A percentile compares a stretch with the other conserved stretches of the same genome.
These are phyloP conservation scores for Leiothrix lutea DNA, from an alignment of 2,113 vertebrate species.

Conservation along the genomic window DNA sequence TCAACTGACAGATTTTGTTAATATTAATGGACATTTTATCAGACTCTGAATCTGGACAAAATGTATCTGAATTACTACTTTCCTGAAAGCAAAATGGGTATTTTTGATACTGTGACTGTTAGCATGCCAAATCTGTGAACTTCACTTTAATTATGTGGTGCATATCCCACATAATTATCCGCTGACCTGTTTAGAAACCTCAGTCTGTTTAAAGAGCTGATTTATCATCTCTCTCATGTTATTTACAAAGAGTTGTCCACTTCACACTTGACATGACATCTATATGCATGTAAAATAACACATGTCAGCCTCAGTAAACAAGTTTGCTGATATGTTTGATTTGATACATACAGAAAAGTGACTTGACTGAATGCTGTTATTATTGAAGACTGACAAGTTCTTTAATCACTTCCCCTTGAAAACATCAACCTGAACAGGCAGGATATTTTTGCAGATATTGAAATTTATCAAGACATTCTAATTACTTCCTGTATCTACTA, in stretches of 20 bases:
- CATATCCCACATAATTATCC: not conserved
- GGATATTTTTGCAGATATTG: not conserved
- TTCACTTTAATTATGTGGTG: not conserved
- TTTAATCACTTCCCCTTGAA: not conserved
- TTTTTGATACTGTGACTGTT: not conserved
- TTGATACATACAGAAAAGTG: not conserved
- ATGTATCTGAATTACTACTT: not conserved
- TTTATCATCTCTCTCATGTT: not conserved
- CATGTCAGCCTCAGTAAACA: not conserved
- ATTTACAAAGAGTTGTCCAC: not conserved
- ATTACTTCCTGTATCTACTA: not conserved
- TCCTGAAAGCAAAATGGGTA: not conserved
- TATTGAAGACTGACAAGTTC: not conserved
- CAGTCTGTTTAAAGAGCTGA: not conserved
- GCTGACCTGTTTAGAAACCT: not conserved
- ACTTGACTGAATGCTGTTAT: not conserved
- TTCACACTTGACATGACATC: not conserved
- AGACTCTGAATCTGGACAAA: not conserved
- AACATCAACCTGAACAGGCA: not conserved
- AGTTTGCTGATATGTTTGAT: not conserved
- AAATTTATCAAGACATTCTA: not conserved
- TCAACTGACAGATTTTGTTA: not conserved
- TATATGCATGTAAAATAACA: not conserved
- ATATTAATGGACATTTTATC: not conserved
- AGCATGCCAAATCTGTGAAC: not conserved